Base-by-base conservation (phyloP, 23 tunicate species). In the Phallusia fumigata region DNA sequence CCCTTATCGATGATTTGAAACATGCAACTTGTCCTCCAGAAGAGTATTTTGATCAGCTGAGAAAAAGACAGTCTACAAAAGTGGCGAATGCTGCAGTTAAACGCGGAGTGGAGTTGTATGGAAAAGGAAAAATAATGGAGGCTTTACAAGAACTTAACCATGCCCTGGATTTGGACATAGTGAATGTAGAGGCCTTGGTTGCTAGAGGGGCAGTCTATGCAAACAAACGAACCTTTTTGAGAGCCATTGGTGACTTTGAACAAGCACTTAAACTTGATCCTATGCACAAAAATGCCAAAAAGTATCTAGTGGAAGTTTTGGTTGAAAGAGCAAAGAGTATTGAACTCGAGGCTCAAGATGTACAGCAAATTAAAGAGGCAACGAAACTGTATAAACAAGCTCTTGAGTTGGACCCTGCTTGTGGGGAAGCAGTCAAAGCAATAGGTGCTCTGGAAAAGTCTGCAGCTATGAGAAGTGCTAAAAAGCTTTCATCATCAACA, bases 191-290 rank as follows among this genome's bases (percentile, higher is more conserved):
- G 84, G 99, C 94, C 8, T 53, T 97, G 47, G 99, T 97, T 74
- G 99, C 97, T 0, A 82, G 95, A 32, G 99, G 99, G 19, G 99
- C 99, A 8, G 51, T 97, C 18, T 97, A 92, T 86, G 93, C 95
- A 0, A 88, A 94, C 53, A 84, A 93, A 36, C 81, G 83, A 18
- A 75, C 89, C 8, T 91, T 82, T 74, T 36, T 82, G 8, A 83
- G 84, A 78, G 99, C 99, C 0, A 88, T 94, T 73, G 88, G 36
- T 28, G 95, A 89, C 77, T 89, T 97, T 76, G 97, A 92, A 84
- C 52, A 40, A 21, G 99, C 99, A 0, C 53, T 92, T 19, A 81
- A 82, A 51, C 33, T 85, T 13, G 95, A 97, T 21, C 81, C 80
- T 16, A 36, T 32, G 0, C 93, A 97, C 52, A 86, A 88, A 85